Evolutionary conservation across 2,797 vertebrate species (phyloP).

Genomic region (Acanthiza pusilla): DNA sequence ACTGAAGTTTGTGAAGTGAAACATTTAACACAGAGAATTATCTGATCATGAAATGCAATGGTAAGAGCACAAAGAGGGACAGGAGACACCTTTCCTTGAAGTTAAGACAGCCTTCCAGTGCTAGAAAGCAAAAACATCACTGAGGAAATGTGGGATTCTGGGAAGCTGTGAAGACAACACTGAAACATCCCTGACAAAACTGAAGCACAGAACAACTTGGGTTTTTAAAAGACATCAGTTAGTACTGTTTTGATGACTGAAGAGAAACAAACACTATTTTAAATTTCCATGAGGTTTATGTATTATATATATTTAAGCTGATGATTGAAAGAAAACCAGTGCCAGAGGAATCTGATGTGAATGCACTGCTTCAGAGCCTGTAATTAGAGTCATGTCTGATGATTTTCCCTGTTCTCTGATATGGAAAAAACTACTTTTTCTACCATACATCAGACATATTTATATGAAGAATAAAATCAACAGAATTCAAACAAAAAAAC

Average conservation of each 20-base stretch:
- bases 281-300: background rate
- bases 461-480: background rate
- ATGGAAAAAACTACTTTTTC: background rate
- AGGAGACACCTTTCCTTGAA: background rate
- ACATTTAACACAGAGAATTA: background rate
- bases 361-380: background rate
- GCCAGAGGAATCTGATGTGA: background rate
- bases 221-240: background rate
- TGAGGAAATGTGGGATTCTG: background rate
- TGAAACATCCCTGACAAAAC: background rate
- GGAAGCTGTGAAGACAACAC: background rate
- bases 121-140: background rate
- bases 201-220: background rate
- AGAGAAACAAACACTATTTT: background rate
- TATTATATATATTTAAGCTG: background rate
- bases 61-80: background rate
- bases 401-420: background rate
- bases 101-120: background rate
- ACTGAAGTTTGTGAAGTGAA: background rate
- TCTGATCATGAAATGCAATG: accelerated
- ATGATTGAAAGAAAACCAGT: background rate
- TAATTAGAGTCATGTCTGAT: background rate
- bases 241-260: background rate
- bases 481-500: background rate
- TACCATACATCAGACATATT: background rate